Percentiles rank a stretch among this genome's conserved stretches.
phyloP scores from a whole-genome alignment of 1,140 invertebrate species.

The Conus ventricosus region DNA sequence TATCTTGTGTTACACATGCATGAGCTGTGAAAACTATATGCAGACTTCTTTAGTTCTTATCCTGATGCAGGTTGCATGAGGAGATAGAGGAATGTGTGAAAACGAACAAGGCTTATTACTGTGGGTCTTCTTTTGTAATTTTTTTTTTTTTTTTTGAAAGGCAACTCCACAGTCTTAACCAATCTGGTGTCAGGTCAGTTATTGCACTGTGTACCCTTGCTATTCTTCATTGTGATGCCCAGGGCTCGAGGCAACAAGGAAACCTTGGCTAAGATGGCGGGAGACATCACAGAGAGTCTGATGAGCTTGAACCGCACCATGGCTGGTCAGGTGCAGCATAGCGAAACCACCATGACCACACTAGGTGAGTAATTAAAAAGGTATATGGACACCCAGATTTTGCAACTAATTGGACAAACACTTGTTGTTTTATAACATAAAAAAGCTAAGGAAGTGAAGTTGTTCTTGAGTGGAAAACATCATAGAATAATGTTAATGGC shows the following conservation, averaged over 20 bases:
- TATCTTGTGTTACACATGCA: too few relatives aligned
- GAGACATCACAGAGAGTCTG: constrained; percentile 84
- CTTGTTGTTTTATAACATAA: not conserved
- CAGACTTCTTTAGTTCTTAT: too few relatives aligned
- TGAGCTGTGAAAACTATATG: too few relatives aligned
- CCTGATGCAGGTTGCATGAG: too few relatives aligned
- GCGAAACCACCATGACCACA: constrained; percentile 88
- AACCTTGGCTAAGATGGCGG: constrained; percentile 59
- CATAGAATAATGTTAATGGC: not conserved
- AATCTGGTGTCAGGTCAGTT: too few relatives aligned
- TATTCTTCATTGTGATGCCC: not conserved
- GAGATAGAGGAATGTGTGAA: too few relatives aligned
- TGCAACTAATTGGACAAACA: too few relatives aligned
- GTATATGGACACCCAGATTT: not conserved
- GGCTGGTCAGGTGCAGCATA: constrained; percentile 89
- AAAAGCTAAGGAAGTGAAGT: not conserved
- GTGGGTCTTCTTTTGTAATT: too few relatives aligned
- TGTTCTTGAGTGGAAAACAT: not conserved
- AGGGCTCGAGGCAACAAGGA: constrained; percentile 63
- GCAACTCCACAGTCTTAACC: too few relatives aligned
- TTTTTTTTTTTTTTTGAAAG: too few relatives aligned
- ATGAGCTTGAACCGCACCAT: constrained; percentile 88
- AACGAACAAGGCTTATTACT: too few relatives aligned
- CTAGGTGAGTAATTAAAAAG: constrained; percentile 77
- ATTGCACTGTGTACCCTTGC: too few relatives aligned